Evolutionary conservation across 2,888 invertebrate species (phyloP), one percentile per base, ranked within the genome.

Genomic region (Chrysolina americana): DNA sequence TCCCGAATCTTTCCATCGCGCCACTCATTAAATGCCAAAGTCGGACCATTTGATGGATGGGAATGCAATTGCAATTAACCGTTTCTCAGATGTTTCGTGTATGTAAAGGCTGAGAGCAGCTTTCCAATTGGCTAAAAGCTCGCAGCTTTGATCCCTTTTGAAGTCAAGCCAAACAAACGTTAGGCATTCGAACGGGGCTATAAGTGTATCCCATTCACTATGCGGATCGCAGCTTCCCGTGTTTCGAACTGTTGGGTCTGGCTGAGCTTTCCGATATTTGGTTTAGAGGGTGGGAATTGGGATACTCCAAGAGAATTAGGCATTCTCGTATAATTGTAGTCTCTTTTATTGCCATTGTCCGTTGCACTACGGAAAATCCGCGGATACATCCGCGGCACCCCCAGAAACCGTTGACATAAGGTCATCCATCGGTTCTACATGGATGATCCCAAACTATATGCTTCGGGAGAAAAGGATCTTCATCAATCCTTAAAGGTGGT

Each of bases 111-210:
- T 13, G 53, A 41, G 41, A 17, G 76, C 76, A 77, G 78, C 81
- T 79, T 81, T 83, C 83, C 84, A 85, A 85, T 85, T 85, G 85
- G 85, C 83, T 85, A 84, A 85, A 85, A 85, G 85, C 85, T 80
- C 74, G 68, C 75, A 73, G 81, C 84, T 85, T 85, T 85, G 84
- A 85, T 84, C 68, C 84, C 83, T 73, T 85, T 85, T 84, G 84
- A 85, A 82, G 83, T 82, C 78, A 79, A 74, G 69, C 76, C 78
- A 73, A 82, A 83, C 82, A 81, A 80, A 79, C 80, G 76, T 78
- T 36, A 74, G 79, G 80, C 81, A 83, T 82, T 80, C 81, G 76
- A 79, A 82, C 80, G 82, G 83, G 80, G 84, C 83, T 84, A 68
- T 53, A 84, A 85, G 83, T 83, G 84, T 83, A 84, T 84, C 82